These are phyloP conservation scores for Rhamphomyia laevipes DNA, from an alignment of 2,888 invertebrate genomes.

Conservation along the genomic window DNA sequence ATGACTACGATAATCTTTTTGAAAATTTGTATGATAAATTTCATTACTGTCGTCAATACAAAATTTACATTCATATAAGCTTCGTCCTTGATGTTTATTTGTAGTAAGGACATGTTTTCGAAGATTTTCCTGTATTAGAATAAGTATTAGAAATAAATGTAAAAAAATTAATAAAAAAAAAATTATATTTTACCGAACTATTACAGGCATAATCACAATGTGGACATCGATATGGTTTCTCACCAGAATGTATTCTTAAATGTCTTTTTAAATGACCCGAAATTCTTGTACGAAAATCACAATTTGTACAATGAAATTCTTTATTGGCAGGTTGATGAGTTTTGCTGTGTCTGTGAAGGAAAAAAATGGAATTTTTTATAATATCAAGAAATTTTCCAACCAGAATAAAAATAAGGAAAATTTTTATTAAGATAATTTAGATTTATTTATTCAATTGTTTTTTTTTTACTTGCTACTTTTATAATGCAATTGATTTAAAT, in stretches of 20 bases:
- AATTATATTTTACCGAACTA: constrained; percentile 47
- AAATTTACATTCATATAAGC: constrained; percentile 63
- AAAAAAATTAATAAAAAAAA: not conserved
- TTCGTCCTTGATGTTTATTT: constrained; percentile 63
- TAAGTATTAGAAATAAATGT: constrained; percentile 2
- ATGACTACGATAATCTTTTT: constrained; percentile 27
- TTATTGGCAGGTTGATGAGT: constrained; percentile 23
- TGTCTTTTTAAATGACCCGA: constrained; percentile 67
- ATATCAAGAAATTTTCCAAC: not conserved
- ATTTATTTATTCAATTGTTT: not conserved
- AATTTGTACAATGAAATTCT: not conserved
- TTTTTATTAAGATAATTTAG: no score
- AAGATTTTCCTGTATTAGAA: constrained; percentile 64
- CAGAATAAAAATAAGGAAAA: no score
- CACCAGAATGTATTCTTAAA: constrained; percentile 63
- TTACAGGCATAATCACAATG: constrained; percentile 70
- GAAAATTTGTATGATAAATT: constrained; percentile 27
- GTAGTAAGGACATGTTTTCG: constrained; percentile 76
- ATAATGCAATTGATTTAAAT: no score
- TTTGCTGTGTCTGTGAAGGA: constrained; percentile 25
- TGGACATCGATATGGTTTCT: constrained; percentile 76
- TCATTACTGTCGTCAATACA: constrained; percentile 35
- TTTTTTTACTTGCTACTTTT: not conserved
- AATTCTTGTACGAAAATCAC: constrained; percentile 55
- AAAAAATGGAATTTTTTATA: not conserved